Evolutionary conservation across 2,113 vertebrate genomes (phyloP).

Genomic region (Entelurus aequoreus): DNA sequence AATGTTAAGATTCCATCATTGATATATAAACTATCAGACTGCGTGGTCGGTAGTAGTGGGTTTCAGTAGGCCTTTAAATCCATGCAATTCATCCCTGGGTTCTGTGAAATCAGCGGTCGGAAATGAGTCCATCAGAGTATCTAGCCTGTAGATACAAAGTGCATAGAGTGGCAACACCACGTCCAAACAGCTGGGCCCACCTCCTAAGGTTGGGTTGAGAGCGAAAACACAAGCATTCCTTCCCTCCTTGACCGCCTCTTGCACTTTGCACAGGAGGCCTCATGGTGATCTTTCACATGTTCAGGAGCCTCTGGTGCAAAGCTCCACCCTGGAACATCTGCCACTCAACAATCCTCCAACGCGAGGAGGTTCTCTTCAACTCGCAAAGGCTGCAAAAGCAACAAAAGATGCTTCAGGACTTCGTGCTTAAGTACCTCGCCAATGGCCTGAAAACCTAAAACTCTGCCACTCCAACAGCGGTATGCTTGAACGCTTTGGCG

Average conservation of each 20-base stretch:
- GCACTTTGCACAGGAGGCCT: constrained; percentile 14
- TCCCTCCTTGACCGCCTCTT: constrained; percentile 4
- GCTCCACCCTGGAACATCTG: constrained; percentile 34
- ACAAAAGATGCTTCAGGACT: neutral
- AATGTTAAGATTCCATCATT: no score
- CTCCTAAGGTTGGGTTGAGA: neutral
- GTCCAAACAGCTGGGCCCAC: no score
- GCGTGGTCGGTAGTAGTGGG: no score
- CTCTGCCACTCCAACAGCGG: neutral
- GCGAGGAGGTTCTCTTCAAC: neutral
- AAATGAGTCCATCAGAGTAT: no score
- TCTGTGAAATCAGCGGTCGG: no score
- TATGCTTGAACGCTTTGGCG: constrained; percentile 7
- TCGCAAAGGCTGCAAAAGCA: neutral
- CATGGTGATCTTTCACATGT: constrained; percentile 25
- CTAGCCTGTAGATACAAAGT: no score
- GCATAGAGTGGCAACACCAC: no score
- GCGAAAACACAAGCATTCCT: neutral
- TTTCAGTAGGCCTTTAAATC: no score
- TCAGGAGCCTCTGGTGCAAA: constrained; percentile 21
- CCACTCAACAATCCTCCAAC: constrained; percentile 4
- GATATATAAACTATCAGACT: no score
- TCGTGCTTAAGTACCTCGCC: no score
- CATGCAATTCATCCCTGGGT: no score
- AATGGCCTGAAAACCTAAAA: no score